phyloP scores from a whole-genome alignment of 2,113 vertebrate genomes.

The Falco punctatus region DNA sequence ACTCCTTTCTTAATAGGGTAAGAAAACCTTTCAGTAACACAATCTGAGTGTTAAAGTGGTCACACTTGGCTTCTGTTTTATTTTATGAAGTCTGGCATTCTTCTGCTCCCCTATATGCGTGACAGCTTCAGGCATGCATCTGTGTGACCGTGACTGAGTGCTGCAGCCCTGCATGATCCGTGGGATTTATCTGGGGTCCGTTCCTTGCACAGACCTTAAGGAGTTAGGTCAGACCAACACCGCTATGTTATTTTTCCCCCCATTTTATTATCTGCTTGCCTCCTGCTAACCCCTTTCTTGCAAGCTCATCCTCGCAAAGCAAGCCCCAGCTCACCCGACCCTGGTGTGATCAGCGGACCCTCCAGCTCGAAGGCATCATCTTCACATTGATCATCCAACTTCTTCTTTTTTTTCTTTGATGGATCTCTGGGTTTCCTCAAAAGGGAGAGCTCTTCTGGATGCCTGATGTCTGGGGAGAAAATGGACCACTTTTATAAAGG shows the following conservation, averaged over 20 bases:
- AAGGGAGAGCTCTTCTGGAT: slow-evolving; percentile 96
- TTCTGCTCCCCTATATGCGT: neutral
- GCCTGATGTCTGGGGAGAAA: slow-evolving; percentile 88
- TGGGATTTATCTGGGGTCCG: neutral
- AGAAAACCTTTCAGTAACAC: neutral
- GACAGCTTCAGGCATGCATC: slow-evolving; percentile 37
- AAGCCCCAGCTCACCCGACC: slow-evolving; percentile 83
- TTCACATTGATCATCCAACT: slow-evolving; percentile 88
- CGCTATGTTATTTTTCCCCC: neutral
- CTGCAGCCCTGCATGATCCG: neutral
- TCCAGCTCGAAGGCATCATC: slow-evolving; percentile 92
- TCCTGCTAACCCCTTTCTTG: neutral
- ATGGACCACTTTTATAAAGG: neutral
- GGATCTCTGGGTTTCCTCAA: slow-evolving; percentile 96
- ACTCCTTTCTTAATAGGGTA: neutral
- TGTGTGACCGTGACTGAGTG: neutral
- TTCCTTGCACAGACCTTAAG: neutral
- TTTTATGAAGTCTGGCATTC: neutral
- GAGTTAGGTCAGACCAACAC: neutral
- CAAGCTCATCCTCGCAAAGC: neutral
- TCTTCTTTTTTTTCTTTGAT: slow-evolving; percentile 99
- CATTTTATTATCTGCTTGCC: neutral
- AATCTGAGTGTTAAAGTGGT: neutral
- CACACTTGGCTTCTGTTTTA: neutral
- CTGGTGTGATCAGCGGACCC: slow-evolving; percentile 92